A percentile compares a stretch with the other conserved stretches of the same genome.
Evolutionary conservation across 2,113 vertebrate species (phyloP).

Genomic region (Opisthocomus hoazin): DNA sequence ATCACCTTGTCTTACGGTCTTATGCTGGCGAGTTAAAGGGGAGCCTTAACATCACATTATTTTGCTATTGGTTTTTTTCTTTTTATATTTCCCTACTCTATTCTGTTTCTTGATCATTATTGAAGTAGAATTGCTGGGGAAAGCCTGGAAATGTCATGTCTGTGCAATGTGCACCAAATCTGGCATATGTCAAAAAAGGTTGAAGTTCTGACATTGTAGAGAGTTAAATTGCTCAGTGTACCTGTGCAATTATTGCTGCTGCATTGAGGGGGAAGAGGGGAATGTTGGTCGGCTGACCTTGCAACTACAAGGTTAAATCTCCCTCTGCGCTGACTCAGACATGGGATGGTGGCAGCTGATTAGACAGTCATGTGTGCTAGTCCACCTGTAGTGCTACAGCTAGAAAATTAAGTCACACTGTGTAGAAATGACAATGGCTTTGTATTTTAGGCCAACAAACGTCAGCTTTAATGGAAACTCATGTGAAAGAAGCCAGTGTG

Average conservation of each 20-base stretch:
- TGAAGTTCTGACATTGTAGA: not conserved
- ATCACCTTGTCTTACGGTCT: not conserved
- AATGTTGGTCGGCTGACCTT: conserved; percentile 4
- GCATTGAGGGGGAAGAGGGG: not conserved
- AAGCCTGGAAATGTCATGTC: not conserved
- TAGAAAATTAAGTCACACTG: conserved; percentile 3
- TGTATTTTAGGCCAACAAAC: not conserved
- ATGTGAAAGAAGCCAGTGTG: not conserved
- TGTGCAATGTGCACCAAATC: not conserved
- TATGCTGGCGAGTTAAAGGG: not conserved
- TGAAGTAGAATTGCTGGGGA: not conserved
- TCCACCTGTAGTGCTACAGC: conserved; percentile 19
- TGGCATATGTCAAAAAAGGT: not conserved
- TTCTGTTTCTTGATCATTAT: not conserved
- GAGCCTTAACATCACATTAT: not conserved
- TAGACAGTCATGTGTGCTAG: not conserved
- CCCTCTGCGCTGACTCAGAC: not conserved
- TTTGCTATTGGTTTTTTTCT: not conserved
- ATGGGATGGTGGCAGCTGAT: conserved; percentile 5
- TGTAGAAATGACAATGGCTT: not conserved
- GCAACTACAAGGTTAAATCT: not conserved
- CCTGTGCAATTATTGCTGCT: not conserved
- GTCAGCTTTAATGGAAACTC: not conserved
- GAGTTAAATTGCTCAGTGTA: not conserved
- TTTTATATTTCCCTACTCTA: fast-evolving